These are phyloP conservation scores for Scaeva pyrastri DNA, from an alignment of 2,888 invertebrate genomes.

Conservation along the genomic window DNA sequence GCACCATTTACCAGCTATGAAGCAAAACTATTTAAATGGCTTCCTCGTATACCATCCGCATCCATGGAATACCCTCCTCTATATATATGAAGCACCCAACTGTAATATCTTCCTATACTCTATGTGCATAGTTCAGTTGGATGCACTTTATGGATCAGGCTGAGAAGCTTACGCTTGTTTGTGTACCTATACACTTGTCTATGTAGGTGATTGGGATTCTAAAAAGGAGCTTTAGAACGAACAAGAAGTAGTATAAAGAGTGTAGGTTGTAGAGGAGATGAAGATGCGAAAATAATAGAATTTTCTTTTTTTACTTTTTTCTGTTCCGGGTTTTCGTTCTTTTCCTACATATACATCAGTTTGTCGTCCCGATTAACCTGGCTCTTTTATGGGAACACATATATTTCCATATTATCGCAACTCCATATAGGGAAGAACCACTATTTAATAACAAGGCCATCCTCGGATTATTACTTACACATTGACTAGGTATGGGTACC, in stretches of 20 bases:
- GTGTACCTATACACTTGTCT: slow-evolving; percentile 7
- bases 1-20: slow-evolving; percentile 48
- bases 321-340: neutral
- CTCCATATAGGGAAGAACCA: neutral
- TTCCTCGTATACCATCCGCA: slow-evolving; percentile 4
- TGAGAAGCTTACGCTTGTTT: slow-evolving; percentile 61
- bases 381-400: slow-evolving; percentile 29
- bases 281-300: slow-evolving; percentile 58
- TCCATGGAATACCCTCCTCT: neutral
- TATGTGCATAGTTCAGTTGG: neutral
- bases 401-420: slow-evolving; percentile 11
- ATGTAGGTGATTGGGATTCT: neutral
- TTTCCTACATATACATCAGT: slow-evolving; percentile 14
- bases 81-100: neutral
- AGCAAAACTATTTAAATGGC: slow-evolving; percentile 66
- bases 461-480: slow-evolving; percentile 23
- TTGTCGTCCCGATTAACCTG: slow-evolving; percentile 57
- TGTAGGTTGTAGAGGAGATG: neutral
- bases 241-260: too few species aligned
- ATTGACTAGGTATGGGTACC: neutral
- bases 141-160: slow-evolving; percentile 26
- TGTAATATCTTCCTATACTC: neutral
- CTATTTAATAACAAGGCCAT: slow-evolving; percentile 33
- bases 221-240: neutral
- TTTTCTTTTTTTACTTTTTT: slow-evolving; percentile 26